A percentile compares a stretch with the other conserved stretches of the same genome.
These are phyloP conservation scores for Lacerta agilis DNA, from an alignment of 2,797 vertebrate species.

Conservation along the genomic window DNA sequence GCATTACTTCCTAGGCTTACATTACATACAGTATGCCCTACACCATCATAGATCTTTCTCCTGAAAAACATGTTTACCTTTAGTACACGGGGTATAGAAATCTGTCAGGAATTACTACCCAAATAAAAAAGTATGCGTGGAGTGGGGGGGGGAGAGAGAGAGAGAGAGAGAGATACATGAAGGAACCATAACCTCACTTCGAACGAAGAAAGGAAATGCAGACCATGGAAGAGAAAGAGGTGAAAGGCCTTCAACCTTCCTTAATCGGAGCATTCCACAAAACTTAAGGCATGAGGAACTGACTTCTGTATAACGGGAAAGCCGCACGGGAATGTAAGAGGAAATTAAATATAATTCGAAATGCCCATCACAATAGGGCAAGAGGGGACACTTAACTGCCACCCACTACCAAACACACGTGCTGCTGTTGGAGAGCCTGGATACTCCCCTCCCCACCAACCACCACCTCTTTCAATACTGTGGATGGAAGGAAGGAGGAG, in stretches of 20 bases:
- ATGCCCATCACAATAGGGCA: conserved; percentile 44
- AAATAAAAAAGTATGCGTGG: neutral
- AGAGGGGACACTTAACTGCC: conserved; percentile 62
- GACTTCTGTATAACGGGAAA: neutral
- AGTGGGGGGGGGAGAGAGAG: too few relatives aligned
- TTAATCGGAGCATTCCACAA: conserved; percentile 34
- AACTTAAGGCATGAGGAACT: conserved; percentile 25
- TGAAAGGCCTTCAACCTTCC: neutral
- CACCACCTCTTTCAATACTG: conserved; percentile 7
- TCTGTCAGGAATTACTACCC: neutral
- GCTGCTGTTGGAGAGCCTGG: conserved; percentile 56
- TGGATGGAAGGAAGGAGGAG: conserved; percentile 35
- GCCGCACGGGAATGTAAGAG: conserved; percentile 4
- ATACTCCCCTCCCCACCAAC: neutral
- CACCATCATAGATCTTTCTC: neutral
- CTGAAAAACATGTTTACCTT: neutral
- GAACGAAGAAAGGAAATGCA: conserved; percentile 30
- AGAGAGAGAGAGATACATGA: neutral
- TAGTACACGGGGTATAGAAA: conserved; percentile 32
- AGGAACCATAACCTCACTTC: conserved; percentile 17
- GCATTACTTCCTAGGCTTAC: conserved; percentile 35
- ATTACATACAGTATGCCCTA: conserved; percentile 20
- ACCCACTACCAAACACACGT: conserved; percentile 57
- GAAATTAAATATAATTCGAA: conserved; percentile 3
- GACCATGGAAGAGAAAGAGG: neutral